Percentiles rank a stretch among this genome's conserved stretches.
These are phyloP conservation scores for Saturnia japonica DNA, from an alignment of 2,888 invertebrate species.

Conservation along the genomic window DNA sequence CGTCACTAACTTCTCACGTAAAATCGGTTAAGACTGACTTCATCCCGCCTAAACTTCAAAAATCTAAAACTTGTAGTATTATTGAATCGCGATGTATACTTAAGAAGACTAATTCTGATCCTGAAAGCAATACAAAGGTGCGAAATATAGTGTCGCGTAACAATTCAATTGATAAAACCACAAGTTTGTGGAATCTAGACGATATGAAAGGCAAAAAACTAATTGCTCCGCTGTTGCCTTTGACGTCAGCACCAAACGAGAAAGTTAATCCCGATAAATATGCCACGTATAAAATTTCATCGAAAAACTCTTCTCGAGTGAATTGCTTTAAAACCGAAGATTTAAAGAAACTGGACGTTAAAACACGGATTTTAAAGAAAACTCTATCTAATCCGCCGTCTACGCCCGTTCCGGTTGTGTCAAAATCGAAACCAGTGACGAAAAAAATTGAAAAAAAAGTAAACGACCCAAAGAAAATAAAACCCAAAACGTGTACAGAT, in stretches of 20 bases:
- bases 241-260: constrained; percentile 57
- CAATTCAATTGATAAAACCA: constrained; percentile 79
- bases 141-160: constrained; percentile 68
- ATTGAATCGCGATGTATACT: constrained; percentile 86
- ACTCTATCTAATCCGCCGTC: constrained; percentile 79
- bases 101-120: constrained; percentile 81
- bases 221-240: constrained; percentile 67
- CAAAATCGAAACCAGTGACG: constrained; percentile 67
- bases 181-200: constrained; percentile 82
- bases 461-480: constrained; percentile 69
- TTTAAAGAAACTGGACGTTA: constrained; percentile 77
- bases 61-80: constrained; percentile 87
- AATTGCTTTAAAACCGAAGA: constrained; percentile 73
- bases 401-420: constrained; percentile 74
- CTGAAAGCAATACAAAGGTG: constrained; percentile 58
- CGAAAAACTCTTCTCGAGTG: constrained; percentile 64
- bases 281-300: constrained; percentile 77
- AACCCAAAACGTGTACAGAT: constrained; percentile 65
- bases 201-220: constrained; percentile 80
- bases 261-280: constrained; percentile 76
- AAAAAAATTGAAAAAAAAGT: constrained; percentile 73
- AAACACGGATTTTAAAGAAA: constrained; percentile 80
- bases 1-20: constrained; percentile 52
- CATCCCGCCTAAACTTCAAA: constrained; percentile 83
- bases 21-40: constrained; percentile 52